These are phyloP conservation scores for Halisarca cf. caerulea DNA, from an alignment of 37 sponge, comb jelly and placozoan species.

Conservation along the genomic window DNA sequence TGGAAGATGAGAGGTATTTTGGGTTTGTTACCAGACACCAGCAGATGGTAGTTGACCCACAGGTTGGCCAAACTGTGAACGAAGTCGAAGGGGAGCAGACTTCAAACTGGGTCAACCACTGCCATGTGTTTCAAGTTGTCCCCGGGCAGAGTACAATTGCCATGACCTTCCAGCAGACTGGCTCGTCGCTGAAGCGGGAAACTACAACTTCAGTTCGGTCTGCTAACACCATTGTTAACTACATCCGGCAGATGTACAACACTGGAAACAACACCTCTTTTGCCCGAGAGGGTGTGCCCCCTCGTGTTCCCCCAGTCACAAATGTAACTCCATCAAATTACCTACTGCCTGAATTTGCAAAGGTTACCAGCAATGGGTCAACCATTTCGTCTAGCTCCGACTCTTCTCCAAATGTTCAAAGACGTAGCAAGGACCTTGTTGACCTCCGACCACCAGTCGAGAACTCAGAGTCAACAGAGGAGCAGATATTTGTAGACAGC, in stretches of 20 bases:
- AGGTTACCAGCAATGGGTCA: neutral
- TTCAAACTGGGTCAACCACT: slow-evolving; percentile 34
- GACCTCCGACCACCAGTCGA: slow-evolving; percentile 51
- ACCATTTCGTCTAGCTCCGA: neutral
- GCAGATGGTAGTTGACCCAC: slow-evolving; percentile 30
- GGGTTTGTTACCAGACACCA: slow-evolving; percentile 58
- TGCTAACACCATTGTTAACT: slow-evolving; percentile 51
- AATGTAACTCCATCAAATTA: neutral
- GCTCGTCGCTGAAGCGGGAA: slow-evolving; percentile 18
- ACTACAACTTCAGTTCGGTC: slow-evolving; percentile 23
- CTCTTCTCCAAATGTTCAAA: neutral
- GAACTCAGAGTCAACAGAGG: neutral
- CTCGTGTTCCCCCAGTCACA: neutral
- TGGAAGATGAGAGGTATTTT: slow-evolving; percentile 76
- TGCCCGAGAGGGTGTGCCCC: neutral
- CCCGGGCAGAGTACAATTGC: slow-evolving; percentile 8
- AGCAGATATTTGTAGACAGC: too few relatives aligned
- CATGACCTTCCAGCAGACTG: slow-evolving; percentile 36
- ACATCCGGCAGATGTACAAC: slow-evolving; percentile 50
- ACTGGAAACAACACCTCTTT: neutral
- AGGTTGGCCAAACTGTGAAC: slow-evolving; percentile 36
- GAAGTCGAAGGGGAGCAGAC: neutral
- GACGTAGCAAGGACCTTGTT: slow-evolving; percentile 48
- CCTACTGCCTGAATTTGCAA: neutral
- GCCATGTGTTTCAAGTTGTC: slow-evolving; percentile 69